phyloP scores from a whole-genome alignment of 2,113 vertebrate genomes.

The Albula glossodonta region DNA sequence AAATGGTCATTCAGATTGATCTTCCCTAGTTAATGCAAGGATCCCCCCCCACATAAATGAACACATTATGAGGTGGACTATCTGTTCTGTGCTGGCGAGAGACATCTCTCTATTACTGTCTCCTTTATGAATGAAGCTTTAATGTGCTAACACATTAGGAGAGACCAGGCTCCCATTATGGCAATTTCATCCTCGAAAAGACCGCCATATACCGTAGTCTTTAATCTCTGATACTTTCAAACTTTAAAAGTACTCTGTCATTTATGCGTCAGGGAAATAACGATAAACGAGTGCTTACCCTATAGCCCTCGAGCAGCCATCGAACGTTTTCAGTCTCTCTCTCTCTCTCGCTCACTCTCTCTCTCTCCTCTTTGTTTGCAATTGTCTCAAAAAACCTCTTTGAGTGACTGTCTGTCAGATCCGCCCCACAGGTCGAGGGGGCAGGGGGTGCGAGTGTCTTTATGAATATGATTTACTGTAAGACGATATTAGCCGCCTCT shows the following conservation, averaged over 20 bases:
- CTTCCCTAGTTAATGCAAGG: constrained; percentile 25
- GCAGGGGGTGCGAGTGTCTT: neutral
- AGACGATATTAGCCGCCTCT: neutral
- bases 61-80: constrained; percentile 36
- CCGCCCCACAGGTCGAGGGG: neutral
- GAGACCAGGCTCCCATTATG: constrained; percentile 41
- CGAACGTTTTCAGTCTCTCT: no score
- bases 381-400: neutral
- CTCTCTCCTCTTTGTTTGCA: neutral
- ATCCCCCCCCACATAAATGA: constrained; percentile 28
- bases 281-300: constrained; percentile 22
- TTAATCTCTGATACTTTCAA: constrained; percentile 29
- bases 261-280: constrained; percentile 10
- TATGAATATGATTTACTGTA: neutral
- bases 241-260: constrained; percentile 20
- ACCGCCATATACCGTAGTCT: constrained; percentile 18
- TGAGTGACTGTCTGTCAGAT: neutral
- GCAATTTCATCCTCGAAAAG: constrained; percentile 20
- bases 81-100: constrained; percentile 17
- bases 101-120: constrained; percentile 40
- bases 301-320: neutral
- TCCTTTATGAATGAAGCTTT: constrained; percentile 46
- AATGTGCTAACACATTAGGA: constrained; percentile 50
- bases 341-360: no score
- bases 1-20: constrained; percentile 42